Conservation (phyloP, 2,113 vertebrate genomes). For the Larimichthys polyactis region DNA sequence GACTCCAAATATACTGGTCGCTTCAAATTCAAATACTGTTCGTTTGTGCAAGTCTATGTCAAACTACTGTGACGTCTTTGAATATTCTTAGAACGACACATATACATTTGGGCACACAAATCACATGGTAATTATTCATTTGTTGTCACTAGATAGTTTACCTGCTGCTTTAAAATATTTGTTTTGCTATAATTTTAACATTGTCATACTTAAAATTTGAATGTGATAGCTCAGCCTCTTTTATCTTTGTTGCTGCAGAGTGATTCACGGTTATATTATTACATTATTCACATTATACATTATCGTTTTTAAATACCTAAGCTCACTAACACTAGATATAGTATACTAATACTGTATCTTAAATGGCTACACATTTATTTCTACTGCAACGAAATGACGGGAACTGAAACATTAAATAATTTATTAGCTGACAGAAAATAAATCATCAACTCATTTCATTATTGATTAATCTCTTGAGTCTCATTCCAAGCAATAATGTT, state of each 20-base stretch:
- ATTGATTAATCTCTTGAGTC: background rate
- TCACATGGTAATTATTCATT: constrained; percentile 23
- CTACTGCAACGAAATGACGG: background rate
- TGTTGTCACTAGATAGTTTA: background rate
- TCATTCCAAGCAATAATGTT: background rate
- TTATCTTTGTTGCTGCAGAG: background rate
- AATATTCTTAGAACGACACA: constrained; percentile 33
- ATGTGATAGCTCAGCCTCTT: background rate
- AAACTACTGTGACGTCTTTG: constrained; percentile 85
- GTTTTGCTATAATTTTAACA: background rate
- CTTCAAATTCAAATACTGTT: constrained; percentile 94
- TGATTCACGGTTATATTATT: no score
- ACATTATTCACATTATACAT: no score
- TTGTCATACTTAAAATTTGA: background rate
- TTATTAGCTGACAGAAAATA: background rate
- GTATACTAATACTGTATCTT: no score
- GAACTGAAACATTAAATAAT: background rate
- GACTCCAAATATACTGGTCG: constrained; percentile 90
- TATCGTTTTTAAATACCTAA: background rate
- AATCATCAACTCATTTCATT: background rate
- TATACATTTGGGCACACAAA: constrained; percentile 8
- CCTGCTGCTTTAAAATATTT: background rate
- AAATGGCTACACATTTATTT: background rate
- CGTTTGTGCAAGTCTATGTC: constrained; percentile 89
- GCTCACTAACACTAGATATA: background rate